Evolutionary conservation across 2,113 vertebrate species (phyloP).

Genomic region (Maccullochella peelii): DNA sequence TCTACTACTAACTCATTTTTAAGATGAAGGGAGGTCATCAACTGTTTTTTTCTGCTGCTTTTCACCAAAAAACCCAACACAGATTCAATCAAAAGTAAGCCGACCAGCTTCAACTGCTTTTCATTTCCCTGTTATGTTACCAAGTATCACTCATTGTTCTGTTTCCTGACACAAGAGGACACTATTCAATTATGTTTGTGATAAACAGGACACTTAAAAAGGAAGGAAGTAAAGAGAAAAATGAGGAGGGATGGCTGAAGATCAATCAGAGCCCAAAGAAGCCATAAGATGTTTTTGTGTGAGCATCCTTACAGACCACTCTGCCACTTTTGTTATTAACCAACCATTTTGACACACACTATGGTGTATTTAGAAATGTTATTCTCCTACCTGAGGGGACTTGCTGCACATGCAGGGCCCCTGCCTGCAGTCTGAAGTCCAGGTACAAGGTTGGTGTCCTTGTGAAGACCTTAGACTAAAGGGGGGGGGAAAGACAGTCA

Average conservation of each 20-base stretch:
- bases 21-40: neutral
- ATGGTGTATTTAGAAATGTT: neutral
- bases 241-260: neutral
- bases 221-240: neutral
- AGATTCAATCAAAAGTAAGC: too few species aligned
- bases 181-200: neutral
- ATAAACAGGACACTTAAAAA: constrained; percentile 6
- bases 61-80: too few species aligned
- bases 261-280: neutral
- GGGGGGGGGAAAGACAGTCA: constrained; percentile 15
- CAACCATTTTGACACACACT: neutral
- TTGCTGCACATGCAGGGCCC: constrained; percentile 77
- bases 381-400: constrained; percentile 76
- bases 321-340: neutral
- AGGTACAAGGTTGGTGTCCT: constrained; percentile 86
- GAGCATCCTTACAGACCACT: neutral
- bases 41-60: too few species aligned
- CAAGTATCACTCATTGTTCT: neutral
- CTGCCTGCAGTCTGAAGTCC: constrained; percentile 84
- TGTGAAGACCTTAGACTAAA: constrained; percentile 85
- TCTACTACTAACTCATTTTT: neutral
- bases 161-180: neutral
- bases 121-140: constrained; percentile 1
- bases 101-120: neutral
- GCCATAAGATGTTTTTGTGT: constrained; percentile 9